Evolutionary conservation across 2,888 invertebrate genomes (phyloP).

Genomic region (Diachrysia chrysitis): DNA sequence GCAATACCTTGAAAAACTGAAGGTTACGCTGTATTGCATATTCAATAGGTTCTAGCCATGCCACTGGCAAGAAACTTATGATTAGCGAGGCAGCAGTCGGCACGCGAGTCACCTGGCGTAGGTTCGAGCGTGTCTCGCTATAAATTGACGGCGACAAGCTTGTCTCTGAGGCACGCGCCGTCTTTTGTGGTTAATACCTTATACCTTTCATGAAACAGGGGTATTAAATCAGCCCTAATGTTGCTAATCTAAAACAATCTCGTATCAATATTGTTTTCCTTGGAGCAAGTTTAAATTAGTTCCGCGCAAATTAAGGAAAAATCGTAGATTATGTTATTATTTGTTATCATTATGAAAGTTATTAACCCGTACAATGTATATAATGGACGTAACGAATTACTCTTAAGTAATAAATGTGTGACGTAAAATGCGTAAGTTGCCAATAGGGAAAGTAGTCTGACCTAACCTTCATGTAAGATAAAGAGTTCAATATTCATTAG

Average conservation of each 20-base stretch:
- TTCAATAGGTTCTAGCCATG: constrained; percentile 32
- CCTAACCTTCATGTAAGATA: no score
- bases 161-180: constrained; percentile 22
- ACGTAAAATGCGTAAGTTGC: constrained; percentile 1
- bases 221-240: neutral
- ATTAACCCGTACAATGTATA: neutral
- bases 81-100: constrained; percentile 39
- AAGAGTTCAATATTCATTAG: no score
- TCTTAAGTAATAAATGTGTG: neutral
- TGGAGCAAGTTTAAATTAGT: neutral
- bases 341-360: neutral
- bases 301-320: neutral
- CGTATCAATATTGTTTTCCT: neutral
- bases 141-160: constrained; percentile 43
- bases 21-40: constrained; percentile 41
- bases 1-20: constrained; percentile 26
- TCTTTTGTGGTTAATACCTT: constrained; percentile 12
- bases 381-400: neutral
- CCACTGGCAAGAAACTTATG: constrained; percentile 37
- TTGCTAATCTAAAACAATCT: neutral
- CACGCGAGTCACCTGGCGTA: constrained; percentile 42
- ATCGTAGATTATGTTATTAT: neutral
- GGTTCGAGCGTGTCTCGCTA: constrained; percentile 35
- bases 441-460: neutral
- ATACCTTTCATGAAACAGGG: constrained; percentile 2